These are phyloP conservation scores for Steatocranus sp. DNA, from an alignment of 2,797 vertebrate genomes.

Conservation along the genomic window DNA sequence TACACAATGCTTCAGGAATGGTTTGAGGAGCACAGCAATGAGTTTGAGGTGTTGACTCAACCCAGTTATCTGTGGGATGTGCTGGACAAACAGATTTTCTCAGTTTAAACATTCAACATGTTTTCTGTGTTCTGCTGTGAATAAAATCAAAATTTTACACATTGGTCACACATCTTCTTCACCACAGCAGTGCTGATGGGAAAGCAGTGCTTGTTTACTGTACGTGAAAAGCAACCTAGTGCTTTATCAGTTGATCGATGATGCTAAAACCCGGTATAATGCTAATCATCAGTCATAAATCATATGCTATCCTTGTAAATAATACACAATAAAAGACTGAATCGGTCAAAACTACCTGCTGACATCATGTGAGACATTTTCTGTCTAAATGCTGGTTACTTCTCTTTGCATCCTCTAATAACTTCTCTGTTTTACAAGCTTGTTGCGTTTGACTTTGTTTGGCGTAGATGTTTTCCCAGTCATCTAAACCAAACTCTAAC, in stretches of 20 bases:
- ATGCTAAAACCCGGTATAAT: not conserved
- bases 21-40: not conserved
- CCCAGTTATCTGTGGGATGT: not conserved
- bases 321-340: not conserved
- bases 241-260: not conserved
- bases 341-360: not conserved
- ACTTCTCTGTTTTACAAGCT: not conserved
- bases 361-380: not conserved
- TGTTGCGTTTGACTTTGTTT: not conserved
- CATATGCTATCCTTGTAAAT: not conserved
- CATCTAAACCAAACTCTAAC: not conserved
- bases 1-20: not conserved
- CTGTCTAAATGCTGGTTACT: not conserved
- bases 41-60: not conserved
- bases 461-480: not conserved
- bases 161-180: not conserved
- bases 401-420: not conserved
- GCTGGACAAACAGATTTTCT: not conserved
- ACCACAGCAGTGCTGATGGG: not conserved
- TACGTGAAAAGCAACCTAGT: not conserved
- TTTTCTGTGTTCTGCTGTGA: not conserved
- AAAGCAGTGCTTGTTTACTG: not conserved
- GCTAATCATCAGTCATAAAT: not conserved
- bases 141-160: not conserved
- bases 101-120: not conserved